Evolutionary conservation across 2,113 vertebrate species (phyloP).

Genomic region (Nematolebias whitei): DNA sequence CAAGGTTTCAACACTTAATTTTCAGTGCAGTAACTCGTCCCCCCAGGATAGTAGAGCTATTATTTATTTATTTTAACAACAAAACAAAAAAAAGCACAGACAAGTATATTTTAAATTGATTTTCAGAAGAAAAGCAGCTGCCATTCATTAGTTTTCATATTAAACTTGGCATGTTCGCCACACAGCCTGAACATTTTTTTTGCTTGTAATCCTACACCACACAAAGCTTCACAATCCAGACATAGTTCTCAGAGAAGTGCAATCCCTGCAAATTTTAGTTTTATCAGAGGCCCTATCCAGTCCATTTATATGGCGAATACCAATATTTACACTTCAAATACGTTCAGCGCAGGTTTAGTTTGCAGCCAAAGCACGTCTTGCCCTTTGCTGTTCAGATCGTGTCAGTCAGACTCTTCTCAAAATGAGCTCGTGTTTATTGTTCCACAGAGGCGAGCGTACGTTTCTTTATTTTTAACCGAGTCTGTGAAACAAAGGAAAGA

Average conservation of each 20-base stretch:
- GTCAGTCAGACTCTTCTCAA: conserved; percentile 52
- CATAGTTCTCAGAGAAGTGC: conserved; percentile 51
- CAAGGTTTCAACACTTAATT: conserved; percentile 10
- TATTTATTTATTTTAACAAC: too few relatives aligned
- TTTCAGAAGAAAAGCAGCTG: conserved; percentile 6
- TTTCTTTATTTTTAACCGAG: conserved; percentile 70
- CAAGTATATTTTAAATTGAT: background rate
- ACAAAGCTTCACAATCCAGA: conserved; percentile 43
- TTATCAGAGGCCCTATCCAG: conserved; percentile 74
- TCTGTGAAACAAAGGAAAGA: conserved; percentile 44
- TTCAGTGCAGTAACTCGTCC: background rate
- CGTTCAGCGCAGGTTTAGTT: conserved; percentile 65
- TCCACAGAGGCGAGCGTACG: conserved; percentile 64
- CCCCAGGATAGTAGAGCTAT: too few relatives aligned
- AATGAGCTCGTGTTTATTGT: conserved; percentile 76
- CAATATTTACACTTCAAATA: conserved; percentile 82
- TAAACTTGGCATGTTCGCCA: conserved; percentile 9
- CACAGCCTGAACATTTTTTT: conserved; percentile 33
- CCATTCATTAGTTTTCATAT: conserved; percentile 13
- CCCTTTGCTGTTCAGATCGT: conserved; percentile 75
- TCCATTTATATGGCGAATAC: conserved; percentile 78
- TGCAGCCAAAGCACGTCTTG: conserved; percentile 74
- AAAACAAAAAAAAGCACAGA: background rate
- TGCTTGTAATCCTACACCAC: conserved; percentile 48
- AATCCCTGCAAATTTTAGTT: conserved; percentile 64